Evolutionary conservation across 1,140 invertebrate species (phyloP).

Genomic region (Danaus plexippus): DNA sequence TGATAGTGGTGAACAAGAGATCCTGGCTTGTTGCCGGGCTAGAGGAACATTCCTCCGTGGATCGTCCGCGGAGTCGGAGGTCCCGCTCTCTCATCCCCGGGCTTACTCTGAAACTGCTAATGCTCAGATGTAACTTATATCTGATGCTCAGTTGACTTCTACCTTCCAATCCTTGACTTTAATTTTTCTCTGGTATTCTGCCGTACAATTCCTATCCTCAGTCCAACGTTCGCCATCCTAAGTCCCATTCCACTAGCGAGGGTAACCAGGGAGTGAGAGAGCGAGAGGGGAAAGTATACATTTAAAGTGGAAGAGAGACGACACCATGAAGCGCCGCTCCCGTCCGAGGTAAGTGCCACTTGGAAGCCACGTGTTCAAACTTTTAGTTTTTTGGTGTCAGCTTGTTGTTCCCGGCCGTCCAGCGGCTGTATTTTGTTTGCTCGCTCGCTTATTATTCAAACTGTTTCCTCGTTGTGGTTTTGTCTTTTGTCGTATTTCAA

Average conservation of each 20-base stretch:
- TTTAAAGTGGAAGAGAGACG: slow-evolving; percentile 68
- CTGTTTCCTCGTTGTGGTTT: too few relatives aligned
- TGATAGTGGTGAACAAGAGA: slow-evolving; percentile 51
- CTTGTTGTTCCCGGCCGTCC: slow-evolving; percentile 10
- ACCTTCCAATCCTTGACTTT: slow-evolving; percentile 18
- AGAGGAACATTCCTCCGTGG: slow-evolving; percentile 58
- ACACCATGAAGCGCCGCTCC: slow-evolving; percentile 48
- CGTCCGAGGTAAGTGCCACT: slow-evolving; percentile 60
- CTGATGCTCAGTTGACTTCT: slow-evolving; percentile 18
- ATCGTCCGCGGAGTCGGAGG: slow-evolving; percentile 61
- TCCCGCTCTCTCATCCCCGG: slow-evolving; percentile 62
- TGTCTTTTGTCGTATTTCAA: too few relatives aligned
- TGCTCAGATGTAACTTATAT: slow-evolving; percentile 11
- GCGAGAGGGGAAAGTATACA: slow-evolving; percentile 50
- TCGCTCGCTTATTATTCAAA: too few relatives aligned
- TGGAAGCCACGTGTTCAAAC: slow-evolving; percentile 56
- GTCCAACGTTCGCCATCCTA: slow-evolving; percentile 1
- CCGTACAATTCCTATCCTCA: background rate
- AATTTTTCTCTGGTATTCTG: slow-evolving; percentile 1
- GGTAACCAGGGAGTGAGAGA: slow-evolving; percentile 59
- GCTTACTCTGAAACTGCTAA: slow-evolving; percentile 20
- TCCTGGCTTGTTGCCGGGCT: slow-evolving; percentile 54
- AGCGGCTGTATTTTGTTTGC: too few relatives aligned
- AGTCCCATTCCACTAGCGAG: slow-evolving; percentile 16
- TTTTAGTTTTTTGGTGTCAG: slow-evolving; percentile 42